Conservation (phyloP, 2,797 vertebrate species). For the Argentina silus region DNA sequence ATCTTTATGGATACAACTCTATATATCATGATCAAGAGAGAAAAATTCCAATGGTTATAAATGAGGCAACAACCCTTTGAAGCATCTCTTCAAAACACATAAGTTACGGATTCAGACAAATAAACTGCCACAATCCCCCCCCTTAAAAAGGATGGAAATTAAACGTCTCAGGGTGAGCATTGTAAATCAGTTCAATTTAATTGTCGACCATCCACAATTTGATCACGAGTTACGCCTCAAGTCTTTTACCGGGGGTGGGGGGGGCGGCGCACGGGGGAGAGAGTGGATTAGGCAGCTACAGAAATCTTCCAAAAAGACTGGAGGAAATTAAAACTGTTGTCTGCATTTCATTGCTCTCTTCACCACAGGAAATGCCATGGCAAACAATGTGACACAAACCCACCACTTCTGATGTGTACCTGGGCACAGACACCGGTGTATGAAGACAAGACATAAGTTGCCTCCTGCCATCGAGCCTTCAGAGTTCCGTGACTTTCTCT, state of each 20-base stretch:
- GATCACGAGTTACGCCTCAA: slow-evolving; percentile 38
- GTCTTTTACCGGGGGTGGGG: slow-evolving; percentile 30
- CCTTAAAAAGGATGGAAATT: slow-evolving; percentile 27
- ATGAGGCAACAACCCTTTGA: slow-evolving; percentile 8
- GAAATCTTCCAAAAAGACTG: slow-evolving; percentile 12
- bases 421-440: not conserved
- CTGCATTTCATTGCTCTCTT: slow-evolving; percentile 17
- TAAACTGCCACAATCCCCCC: slow-evolving; percentile 21
- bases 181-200: slow-evolving; percentile 50
- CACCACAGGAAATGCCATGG: slow-evolving; percentile 23
- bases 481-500: too few species aligned
- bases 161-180: slow-evolving; percentile 35
- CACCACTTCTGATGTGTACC: slow-evolving; percentile 14
- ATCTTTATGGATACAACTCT: not conserved
- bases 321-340: slow-evolving; percentile 18
- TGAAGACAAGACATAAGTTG: too few species aligned
- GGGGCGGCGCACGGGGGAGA: slow-evolving; percentile 8
- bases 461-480: too few species aligned
- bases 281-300: slow-evolving; percentile 8
- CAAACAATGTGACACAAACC: slow-evolving; percentile 11
- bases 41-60: not conserved
- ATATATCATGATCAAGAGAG: slow-evolving; percentile 2
- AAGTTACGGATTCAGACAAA: slow-evolving; percentile 16
- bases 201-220: slow-evolving; percentile 44
- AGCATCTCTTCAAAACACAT: slow-evolving; percentile 13